Evolutionary conservation across 2,888 invertebrate species (phyloP).

Genomic region (Cheilosia pagana): DNA sequence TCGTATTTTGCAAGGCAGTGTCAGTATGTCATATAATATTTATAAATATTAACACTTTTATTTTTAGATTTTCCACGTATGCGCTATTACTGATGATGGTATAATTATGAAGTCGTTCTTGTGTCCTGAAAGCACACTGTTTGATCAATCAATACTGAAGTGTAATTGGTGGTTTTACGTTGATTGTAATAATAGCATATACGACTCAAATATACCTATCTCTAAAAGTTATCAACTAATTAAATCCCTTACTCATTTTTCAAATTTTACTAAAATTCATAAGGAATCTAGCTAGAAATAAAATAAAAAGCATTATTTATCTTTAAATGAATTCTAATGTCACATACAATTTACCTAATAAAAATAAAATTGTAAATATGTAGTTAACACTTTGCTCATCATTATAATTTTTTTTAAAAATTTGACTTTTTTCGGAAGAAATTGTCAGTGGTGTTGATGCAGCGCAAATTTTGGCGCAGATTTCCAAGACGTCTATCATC

Average conservation of each 20-base stretch:
- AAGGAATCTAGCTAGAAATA: background rate
- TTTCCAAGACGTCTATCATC: too few relatives aligned
- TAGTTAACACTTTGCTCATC: too few relatives aligned
- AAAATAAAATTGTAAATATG: too few relatives aligned
- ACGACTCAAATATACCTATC: constrained; percentile 95
- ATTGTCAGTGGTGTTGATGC: too few relatives aligned
- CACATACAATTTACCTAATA: too few relatives aligned
- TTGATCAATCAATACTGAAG: constrained; percentile 95
- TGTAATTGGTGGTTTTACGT: constrained; percentile 98
- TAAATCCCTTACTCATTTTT: constrained; percentile 95
- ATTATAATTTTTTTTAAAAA: too few relatives aligned
- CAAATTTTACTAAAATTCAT: constrained; percentile 83
- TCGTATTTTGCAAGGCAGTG: too few relatives aligned
- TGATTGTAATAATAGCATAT: constrained; percentile 92
- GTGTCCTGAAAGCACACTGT: constrained; percentile 95
- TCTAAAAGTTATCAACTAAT: constrained; percentile 96
- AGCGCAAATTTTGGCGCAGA: too few relatives aligned
- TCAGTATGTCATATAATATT: background rate
- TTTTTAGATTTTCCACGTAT: constrained; percentile 93
- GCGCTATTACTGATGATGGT: constrained; percentile 94
- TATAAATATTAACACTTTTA: background rate
- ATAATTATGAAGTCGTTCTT: constrained; percentile 95
- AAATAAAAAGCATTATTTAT: background rate
- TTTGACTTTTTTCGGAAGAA: too few relatives aligned
- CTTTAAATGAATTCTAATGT: background rate